phyloP scores from a whole-genome alignment of 1,140 invertebrate species.

The Papilio aristodemus region DNA sequence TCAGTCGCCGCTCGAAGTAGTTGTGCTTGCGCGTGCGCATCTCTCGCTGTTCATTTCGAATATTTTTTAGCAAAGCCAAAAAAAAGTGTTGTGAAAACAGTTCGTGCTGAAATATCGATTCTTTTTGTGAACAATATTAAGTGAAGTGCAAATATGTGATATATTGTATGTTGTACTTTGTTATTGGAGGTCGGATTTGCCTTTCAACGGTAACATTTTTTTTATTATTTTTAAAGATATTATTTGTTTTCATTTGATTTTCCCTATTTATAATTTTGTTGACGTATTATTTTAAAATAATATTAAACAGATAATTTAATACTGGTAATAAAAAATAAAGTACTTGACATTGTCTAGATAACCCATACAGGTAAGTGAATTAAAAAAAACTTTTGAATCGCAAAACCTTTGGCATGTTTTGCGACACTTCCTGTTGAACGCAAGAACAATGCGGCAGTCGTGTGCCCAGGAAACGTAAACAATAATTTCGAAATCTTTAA shows the following conservation, averaged over 20 bases:
- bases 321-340: background rate
- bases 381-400: slow-evolving; percentile 28
- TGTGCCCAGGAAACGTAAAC: slow-evolving; percentile 21
- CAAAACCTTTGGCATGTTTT: slow-evolving; percentile 48
- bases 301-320: too few relatives aligned
- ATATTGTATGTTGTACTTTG: slow-evolving; percentile 5
- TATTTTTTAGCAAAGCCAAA: slow-evolving; percentile 36
- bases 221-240: background rate
- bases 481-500: slow-evolving; percentile 18
- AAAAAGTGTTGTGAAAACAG: slow-evolving; percentile 45
- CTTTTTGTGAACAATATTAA: slow-evolving; percentile 39
- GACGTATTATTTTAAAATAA: too few relatives aligned
- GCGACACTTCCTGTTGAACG: slow-evolving; percentile 57
- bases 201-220: slow-evolving; percentile 12
- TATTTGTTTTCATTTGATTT: too few relatives aligned
- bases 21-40: slow-evolving; percentile 53
- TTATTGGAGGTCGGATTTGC: slow-evolving; percentile 15
- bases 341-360: background rate
- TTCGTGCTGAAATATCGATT: slow-evolving; percentile 41
- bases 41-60: slow-evolving; percentile 50
- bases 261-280: too few relatives aligned
- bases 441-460: slow-evolving; percentile 30
- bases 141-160: slow-evolving; percentile 59
- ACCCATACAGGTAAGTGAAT: background rate
- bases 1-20: slow-evolving; percentile 56